Conservation (phyloP, 2,797 vertebrate species). For the Sciurus carolinensis region DNA sequence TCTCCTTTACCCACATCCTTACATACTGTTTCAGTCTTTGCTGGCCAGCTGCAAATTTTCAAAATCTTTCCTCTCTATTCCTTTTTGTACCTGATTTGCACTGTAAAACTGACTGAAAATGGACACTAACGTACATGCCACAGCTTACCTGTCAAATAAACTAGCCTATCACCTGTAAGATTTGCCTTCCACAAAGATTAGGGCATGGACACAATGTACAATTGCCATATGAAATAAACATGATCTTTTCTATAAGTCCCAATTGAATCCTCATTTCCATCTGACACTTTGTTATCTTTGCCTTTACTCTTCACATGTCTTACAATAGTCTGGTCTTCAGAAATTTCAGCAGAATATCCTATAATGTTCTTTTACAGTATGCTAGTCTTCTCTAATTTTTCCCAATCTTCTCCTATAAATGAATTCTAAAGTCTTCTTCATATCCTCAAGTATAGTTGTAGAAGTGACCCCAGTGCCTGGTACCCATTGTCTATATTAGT, state of each 20-base stretch:
- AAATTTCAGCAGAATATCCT: background rate
- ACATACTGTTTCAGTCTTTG: background rate
- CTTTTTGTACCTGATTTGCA: background rate
- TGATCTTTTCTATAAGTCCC: background rate
- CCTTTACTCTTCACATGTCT: background rate
- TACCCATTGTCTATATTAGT: background rate
- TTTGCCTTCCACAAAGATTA: background rate
- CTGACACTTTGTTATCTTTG: background rate
- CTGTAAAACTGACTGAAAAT: background rate
- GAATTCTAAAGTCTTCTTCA: background rate
- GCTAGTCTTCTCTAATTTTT: background rate
- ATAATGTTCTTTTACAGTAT: background rate
- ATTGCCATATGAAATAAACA: background rate
- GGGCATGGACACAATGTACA: background rate
- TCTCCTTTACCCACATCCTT: background rate
- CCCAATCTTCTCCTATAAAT: background rate
- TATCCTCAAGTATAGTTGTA: no score
- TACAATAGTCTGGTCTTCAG: no score
- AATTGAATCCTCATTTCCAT: background rate
- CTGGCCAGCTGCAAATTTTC: background rate
- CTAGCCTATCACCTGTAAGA: no score
- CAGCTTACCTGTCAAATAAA: background rate
- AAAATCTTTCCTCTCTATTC: background rate
- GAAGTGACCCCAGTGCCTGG: background rate
- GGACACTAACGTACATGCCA: background rate